Base-by-base conservation (phyloP, 1,140 invertebrate genomes). In the Drosophila seguyi region DNA sequence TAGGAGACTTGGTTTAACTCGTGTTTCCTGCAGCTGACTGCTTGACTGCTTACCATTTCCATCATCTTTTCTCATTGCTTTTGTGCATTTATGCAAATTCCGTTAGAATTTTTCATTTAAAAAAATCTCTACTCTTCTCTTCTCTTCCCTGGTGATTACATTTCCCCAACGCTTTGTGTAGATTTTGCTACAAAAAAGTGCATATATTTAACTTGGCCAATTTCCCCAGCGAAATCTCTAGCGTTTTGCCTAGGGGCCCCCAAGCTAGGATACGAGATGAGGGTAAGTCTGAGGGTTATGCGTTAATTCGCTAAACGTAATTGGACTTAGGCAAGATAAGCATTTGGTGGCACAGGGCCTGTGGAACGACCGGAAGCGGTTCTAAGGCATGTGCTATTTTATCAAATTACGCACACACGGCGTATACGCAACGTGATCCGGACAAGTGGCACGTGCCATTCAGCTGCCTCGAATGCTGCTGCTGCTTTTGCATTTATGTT, bases 41-140 rank as follows among this genome's bases (percentile, higher is more conserved):
- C 61, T 62, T 57, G 27, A 22, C 42, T 41, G 44, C 61, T 62
- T 34, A 5, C 45, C 50, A 61, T 48, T 47, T 42, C 39, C 31
- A n/a, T 42, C 42, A 39, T 25, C 38, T 63, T 41, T 47, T 55
- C 55, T 52, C 38, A 65, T 63, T 68, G 42, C 48, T 69, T 61
- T 50, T 60, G 34, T 73, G 59, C 63, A 77, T 76, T 87, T 88
- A 82, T 88, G 83, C 76, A 88, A 87, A 88, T 87, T 62, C 34
- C 50, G 45, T 31, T 50, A 66, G 44, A 83, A 79, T 65, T 82
- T 62, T 69, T 50, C 71, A 76, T 84, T 81, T 11, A 66, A 68
- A 72, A 66, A 36, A 36, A 36, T 36, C 34, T 13, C 31, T 4
- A 25, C 45, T 47, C 25, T 16, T 47, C 45, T 47, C 25, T 16